A percentile compares a stretch with the other conserved stretches of the same genome.
Conservation (phyloP, 2,113 vertebrate species). For the Odobenus rosmarus region DNA sequence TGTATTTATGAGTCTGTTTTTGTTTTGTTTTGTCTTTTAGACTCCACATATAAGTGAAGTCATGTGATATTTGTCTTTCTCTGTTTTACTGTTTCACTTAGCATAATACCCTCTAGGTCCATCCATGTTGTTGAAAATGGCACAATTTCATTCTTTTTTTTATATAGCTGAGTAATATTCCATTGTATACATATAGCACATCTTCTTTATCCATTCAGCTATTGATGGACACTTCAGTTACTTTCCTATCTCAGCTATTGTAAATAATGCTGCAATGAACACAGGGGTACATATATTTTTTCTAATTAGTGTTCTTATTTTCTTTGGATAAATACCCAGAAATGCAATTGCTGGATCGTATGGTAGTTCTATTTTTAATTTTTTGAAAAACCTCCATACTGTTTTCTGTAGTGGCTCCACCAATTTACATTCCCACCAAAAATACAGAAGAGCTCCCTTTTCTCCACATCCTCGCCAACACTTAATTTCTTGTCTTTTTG, state of each 20-base stretch:
- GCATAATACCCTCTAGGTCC: background rate
- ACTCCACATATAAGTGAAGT: background rate
- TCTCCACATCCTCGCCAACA: background rate
- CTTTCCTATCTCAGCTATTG: background rate
- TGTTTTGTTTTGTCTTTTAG: background rate
- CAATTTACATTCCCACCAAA: background rate
- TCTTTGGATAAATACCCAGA: background rate
- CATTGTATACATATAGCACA: background rate
- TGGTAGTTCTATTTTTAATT: background rate
- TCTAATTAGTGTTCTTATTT: background rate
- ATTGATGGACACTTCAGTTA: background rate
- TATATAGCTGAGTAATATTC: background rate
- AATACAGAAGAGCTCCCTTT: background rate
- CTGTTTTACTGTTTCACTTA: background rate
- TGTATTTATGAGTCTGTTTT: background rate
- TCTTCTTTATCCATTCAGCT: background rate
- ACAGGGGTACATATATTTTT: background rate
- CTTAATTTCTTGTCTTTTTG: background rate
- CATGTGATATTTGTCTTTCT: background rate
- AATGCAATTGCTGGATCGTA: background rate
- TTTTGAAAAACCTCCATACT: background rate
- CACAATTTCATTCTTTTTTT: background rate
- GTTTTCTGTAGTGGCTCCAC: background rate
- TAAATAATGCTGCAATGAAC: background rate
- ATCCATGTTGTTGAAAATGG: background rate